These are phyloP conservation scores for Rhopilema esculentum DNA, from an alignment of 30 jellyfish, hydroid and myxozoan species.

Conservation along the genomic window DNA sequence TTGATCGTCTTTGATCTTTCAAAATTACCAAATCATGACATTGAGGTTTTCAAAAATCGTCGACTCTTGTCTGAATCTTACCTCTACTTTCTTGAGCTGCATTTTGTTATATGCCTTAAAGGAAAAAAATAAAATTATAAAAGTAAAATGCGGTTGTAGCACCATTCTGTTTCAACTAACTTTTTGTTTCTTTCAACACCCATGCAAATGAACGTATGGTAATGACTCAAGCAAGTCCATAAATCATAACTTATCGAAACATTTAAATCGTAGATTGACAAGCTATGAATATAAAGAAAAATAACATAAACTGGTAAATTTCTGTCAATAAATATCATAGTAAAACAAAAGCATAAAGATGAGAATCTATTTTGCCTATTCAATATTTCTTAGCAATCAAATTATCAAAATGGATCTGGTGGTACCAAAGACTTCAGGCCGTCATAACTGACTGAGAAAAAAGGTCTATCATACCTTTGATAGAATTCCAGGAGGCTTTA, in stretches of 20 bases:
- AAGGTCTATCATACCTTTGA: slow-evolving; percentile 46
- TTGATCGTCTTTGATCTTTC: too few relatives aligned
- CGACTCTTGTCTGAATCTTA: neutral
- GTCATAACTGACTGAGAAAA: neutral
- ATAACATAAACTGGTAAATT: too few relatives aligned
- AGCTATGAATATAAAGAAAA: too few relatives aligned
- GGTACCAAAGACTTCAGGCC: neutral
- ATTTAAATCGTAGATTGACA: too few relatives aligned
- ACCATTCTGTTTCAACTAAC: neutral
- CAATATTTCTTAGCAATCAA: too few relatives aligned
- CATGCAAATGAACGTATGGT: too few relatives aligned
- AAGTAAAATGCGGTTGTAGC: neutral
- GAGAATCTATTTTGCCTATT: too few relatives aligned
- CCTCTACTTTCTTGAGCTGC: slow-evolving; percentile 79
- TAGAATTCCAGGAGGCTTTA: slow-evolving; percentile 84
- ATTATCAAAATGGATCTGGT: too few relatives aligned
- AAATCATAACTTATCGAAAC: too few relatives aligned
- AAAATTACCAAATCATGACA: neutral
- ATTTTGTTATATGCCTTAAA: slow-evolving; percentile 70
- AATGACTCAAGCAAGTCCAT: too few relatives aligned
- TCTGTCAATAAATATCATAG: too few relatives aligned
- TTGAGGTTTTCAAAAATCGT: neutral
- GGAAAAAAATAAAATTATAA: neutral
- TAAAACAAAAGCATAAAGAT: too few relatives aligned
- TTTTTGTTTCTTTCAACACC: neutral